A percentile compares a stretch with the other conserved stretches of the same genome.
These are phyloP conservation scores for Grapholita molesta DNA, from an alignment of 1,140 invertebrate genomes.

Conservation along the genomic window DNA sequence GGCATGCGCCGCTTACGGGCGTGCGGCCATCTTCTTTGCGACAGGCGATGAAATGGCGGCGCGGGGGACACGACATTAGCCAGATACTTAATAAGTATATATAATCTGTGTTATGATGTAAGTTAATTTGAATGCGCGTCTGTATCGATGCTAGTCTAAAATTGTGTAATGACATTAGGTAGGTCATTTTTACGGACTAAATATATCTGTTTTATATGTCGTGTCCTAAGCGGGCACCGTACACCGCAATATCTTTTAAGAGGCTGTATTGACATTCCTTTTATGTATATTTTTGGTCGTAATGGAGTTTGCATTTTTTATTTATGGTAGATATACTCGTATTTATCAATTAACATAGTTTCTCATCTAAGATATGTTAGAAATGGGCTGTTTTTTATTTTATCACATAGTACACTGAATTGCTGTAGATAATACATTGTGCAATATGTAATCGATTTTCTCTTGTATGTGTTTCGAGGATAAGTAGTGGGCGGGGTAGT, in stretches of 20 bases:
- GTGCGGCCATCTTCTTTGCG: constrained; percentile 56
- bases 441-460: constrained; percentile 56
- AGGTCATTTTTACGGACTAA: background rate
- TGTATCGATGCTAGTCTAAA: background rate
- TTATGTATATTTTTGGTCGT: constrained; percentile 56
- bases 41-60: constrained; percentile 13
- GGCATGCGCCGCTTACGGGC: constrained; percentile 60
- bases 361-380: constrained; percentile 54
- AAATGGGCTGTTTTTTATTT: constrained; percentile 61
- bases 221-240: background rate
- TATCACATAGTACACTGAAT: constrained; percentile 40
- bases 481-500: constrained; percentile 34
- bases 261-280: constrained; percentile 53
- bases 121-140: background rate
- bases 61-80: background rate
- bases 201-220: background rate
- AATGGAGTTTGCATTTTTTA: constrained; percentile 42
- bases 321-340: constrained; percentile 46
- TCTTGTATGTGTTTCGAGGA: constrained; percentile 42
- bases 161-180: background rate
- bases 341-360: constrained; percentile 44
- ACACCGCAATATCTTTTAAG: constrained; percentile 14
- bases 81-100: background rate
- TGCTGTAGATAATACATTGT: constrained; percentile 59
- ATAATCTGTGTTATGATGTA: background rate